Evolutionary conservation across 2,888 invertebrate species (phyloP), one percentile per base, ranked within the genome.

Genomic region (Artemia sp.): DNA sequence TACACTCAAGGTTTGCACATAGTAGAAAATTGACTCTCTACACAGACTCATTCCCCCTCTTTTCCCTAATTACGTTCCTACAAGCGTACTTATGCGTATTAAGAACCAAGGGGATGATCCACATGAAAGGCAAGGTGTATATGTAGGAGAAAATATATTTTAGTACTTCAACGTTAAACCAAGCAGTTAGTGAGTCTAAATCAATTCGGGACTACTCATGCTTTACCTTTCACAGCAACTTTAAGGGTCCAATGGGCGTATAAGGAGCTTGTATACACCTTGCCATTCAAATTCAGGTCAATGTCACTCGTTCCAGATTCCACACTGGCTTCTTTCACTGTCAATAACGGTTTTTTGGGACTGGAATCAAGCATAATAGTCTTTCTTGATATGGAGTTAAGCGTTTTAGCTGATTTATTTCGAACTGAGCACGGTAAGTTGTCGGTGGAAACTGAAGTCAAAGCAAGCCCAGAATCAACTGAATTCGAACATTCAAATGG

Each of bases 181-280:
- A 38, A 38, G 38, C 38, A 38, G 85, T 82, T 68, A 67, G 68
- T n/a, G 52, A 53, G n/a, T 51, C 69, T n/a, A 66, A 74, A 76
- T 78, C 79, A 77, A 77, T 75, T 75, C 72, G 77, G 77, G 76
- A 73, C 74, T 74, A 72, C 73, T 73, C 70, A 73, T 24, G 64
- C 24, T 58, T 58, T 58, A 58, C 64, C 64, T 58, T 58, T 58
- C n/a, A 58, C 64, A n/a, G 64, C 10, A 77, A 88, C 89, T 83
- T 91, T 91, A 82, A 90, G 86, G 90, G 90, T 91, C 91, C 91
- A 91, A 81, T 91, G 91, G 73, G 90, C 90, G 79, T 91, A 91
- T 79, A 91, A 82, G 76, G 89, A 90, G 68, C 90, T 89, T 72
- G 86, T 87, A 79, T 86, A 91, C n/a, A 71, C 71, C 52, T 68